Percentiles rank a stretch among this genome's conserved stretches.
Evolutionary conservation across 1,140 invertebrate genomes (phyloP).

Genomic region (Leptoteleia sp.): DNA sequence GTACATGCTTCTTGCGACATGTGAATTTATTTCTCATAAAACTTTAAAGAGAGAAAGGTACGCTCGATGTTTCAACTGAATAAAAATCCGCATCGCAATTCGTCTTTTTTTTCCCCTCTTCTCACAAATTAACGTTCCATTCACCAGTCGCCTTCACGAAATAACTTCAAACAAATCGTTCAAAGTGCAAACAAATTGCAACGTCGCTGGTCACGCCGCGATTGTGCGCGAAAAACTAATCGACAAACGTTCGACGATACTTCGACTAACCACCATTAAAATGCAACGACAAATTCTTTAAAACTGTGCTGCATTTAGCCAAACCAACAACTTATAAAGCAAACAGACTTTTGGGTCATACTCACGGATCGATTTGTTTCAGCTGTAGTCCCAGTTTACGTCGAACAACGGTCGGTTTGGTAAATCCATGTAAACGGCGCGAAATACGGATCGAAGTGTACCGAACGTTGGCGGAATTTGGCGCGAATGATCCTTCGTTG

Average conservation of each 20-base stretch:
- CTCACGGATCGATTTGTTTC: constrained; percentile 1
- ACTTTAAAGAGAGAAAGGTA: constrained; percentile 35
- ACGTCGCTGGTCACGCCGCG: too few relatives aligned
- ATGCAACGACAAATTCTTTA: too few relatives aligned
- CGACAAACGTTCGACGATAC: too few relatives aligned
- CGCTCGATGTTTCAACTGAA: background rate
- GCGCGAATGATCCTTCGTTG: too few relatives aligned
- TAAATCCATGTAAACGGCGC: background rate
- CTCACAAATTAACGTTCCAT: constrained; percentile 13
- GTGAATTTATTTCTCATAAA: constrained; percentile 4
- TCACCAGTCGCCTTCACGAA: constrained; percentile 15
- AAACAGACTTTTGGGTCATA: constrained; percentile 10
- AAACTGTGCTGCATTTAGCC: too few relatives aligned
- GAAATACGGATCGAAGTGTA: background rate
- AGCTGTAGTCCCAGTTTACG: background rate
- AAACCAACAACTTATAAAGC: too few relatives aligned
- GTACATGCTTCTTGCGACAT: background rate
- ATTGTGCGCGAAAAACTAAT: background rate
- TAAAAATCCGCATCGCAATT: too few relatives aligned
- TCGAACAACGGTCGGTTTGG: background rate
- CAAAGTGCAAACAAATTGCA: background rate
- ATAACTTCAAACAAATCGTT: constrained; percentile 9
- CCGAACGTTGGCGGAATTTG: too few relatives aligned
- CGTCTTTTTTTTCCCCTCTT: background rate
- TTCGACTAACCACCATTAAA: too few relatives aligned